phyloP scores from a whole-genome alignment of 1,140 invertebrate genomes.

The Nymphalis io region DNA sequence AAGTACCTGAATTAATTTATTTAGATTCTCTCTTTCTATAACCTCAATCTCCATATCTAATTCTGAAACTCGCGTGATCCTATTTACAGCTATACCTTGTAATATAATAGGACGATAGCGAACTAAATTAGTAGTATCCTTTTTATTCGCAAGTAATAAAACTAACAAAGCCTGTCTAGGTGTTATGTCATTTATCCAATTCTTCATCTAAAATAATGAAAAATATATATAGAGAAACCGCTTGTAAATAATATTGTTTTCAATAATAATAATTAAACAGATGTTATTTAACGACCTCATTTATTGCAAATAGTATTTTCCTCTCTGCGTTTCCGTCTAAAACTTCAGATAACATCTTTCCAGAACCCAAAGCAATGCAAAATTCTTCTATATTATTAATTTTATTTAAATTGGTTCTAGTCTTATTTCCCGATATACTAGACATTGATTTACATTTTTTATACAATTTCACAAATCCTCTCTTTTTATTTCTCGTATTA shows the following conservation, averaged over 20 bases:
- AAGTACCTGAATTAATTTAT: constrained; percentile 49
- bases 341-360: constrained; percentile 42
- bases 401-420: constrained; percentile 49
- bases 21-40: constrained; percentile 66
- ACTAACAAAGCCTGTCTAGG: constrained; percentile 63
- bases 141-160: constrained; percentile 66
- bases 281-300: constrained; percentile 21
- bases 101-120: constrained; percentile 58
- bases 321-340: constrained; percentile 56
- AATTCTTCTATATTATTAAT: constrained; percentile 65
- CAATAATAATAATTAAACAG: neutral
- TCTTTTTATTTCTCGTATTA: constrained; percentile 40
- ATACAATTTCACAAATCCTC: constrained; percentile 53
- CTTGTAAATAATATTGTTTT: neutral
- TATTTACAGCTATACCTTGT: constrained; percentile 68
- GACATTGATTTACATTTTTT: constrained; percentile 68
- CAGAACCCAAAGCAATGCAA: constrained; percentile 54
- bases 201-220: constrained; percentile 57
- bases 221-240: neutral
- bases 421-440: constrained; percentile 45
- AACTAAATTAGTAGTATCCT: constrained; percentile 61
- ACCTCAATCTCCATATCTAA: constrained; percentile 75
- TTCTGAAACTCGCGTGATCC: constrained; percentile 62
- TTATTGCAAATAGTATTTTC: constrained; percentile 38
- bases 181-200: constrained; percentile 62